phyloP scores from a whole-genome alignment of 2,888 invertebrate species.

The Gymnoscelis rufifasciata region DNA sequence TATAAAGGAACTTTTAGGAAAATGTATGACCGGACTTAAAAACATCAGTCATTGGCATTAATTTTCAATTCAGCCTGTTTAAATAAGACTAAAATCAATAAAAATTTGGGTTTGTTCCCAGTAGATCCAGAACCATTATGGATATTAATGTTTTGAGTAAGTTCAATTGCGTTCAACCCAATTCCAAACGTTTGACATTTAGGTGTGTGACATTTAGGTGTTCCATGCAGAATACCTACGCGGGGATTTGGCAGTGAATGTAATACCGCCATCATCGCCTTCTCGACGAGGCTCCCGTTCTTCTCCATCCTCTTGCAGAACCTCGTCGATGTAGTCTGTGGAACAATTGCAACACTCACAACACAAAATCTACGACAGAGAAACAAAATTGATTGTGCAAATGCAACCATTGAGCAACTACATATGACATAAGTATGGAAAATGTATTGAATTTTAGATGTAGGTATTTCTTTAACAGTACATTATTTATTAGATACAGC shows the following conservation, averaged over 20 bases:
- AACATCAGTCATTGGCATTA: too few relatives aligned
- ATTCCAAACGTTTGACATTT: slow-evolving; percentile 59
- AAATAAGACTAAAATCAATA: too few relatives aligned
- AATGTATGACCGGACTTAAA: too few relatives aligned
- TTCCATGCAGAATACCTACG: slow-evolving; percentile 84
- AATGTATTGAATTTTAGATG: too few relatives aligned
- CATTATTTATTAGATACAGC: too few relatives aligned
- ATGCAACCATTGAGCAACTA: slow-evolving; percentile 8
- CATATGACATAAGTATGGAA: too few relatives aligned
- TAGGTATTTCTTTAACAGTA: too few relatives aligned
- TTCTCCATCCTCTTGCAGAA: slow-evolving; percentile 81
- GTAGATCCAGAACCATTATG: too few relatives aligned
- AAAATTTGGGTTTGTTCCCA: too few relatives aligned
- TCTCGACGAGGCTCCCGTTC: slow-evolving; percentile 76
- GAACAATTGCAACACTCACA: slow-evolving; percentile 32
- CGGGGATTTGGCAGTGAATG: slow-evolving; percentile 92
- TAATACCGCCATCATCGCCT: slow-evolving; percentile 91
- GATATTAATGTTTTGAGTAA: too few relatives aligned
- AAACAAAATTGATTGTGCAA: slow-evolving; percentile 20
- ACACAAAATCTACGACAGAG: slow-evolving; percentile 8
- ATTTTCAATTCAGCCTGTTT: too few relatives aligned
- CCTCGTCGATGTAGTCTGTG: slow-evolving; percentile 91
- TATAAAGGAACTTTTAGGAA: too few relatives aligned
- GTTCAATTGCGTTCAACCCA: slow-evolving; percentile 50
- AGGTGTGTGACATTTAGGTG: slow-evolving; percentile 30